phyloP scores from a whole-genome alignment of 2,888 invertebrate species.

The Acanthosepion esculentum region DNA sequence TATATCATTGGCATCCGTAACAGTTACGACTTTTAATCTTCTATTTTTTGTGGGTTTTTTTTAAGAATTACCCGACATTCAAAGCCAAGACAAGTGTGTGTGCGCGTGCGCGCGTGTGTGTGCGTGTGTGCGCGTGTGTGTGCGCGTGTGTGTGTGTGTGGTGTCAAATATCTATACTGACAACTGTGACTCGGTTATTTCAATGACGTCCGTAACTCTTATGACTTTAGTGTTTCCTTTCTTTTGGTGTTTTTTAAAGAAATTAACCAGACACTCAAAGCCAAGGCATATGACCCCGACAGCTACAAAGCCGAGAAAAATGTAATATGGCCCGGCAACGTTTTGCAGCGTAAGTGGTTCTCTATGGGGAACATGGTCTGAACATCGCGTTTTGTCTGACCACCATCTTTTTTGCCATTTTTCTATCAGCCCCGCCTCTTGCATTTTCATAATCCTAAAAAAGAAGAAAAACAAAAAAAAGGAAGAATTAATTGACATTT shows the following conservation, averaged over 20 bases:
- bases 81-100: background rate
- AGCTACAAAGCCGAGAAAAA: background rate
- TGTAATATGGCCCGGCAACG: background rate
- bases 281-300: background rate
- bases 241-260: background rate
- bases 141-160: too few relatives aligned
- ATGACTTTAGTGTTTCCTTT: background rate
- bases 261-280: background rate
- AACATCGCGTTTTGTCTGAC: background rate
- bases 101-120: background rate
- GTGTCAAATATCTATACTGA: background rate
- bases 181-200: background rate
- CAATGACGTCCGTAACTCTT: background rate
- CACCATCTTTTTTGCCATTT: constrained; percentile 35
- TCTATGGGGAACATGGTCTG: background rate
- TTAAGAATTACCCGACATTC: too few relatives aligned
- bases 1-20: too few relatives aligned
- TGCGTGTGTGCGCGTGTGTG: background rate
- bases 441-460: constrained; percentile 11
- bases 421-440: background rate
- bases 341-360: background rate
- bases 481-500: too few relatives aligned
- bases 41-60: too few relatives aligned
- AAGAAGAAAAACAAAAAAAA: background rate
- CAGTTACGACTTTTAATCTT: too few relatives aligned